Evolutionary conservation across 2,113 vertebrate species (phyloP).

Genomic region (Albula glossodonta): DNA sequence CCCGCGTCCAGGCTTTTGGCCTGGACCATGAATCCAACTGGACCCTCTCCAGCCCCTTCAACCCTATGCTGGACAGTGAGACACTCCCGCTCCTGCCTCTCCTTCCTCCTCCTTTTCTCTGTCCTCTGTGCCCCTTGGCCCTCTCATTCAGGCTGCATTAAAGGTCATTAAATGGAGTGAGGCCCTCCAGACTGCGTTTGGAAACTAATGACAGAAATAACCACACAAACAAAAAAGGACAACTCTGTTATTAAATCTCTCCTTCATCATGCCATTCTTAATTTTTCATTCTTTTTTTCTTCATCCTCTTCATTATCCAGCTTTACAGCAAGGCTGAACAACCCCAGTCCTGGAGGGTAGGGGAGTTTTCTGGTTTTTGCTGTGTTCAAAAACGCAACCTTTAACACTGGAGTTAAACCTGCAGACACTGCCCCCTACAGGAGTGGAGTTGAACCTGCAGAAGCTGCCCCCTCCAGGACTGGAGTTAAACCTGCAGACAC

Average conservation of each 20-base stretch:
- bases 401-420: too few species aligned
- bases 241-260: neutral
- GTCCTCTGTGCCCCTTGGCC: neutral
- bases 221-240: too few species aligned
- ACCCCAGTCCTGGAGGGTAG: too few species aligned
- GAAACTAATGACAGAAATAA: too few species aligned
- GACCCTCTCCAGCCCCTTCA: conserved; percentile 44
- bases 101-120: neutral
- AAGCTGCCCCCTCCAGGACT: too few species aligned
- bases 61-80: conserved; percentile 62
- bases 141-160: too few species aligned
- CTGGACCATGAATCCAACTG: conserved; percentile 49
- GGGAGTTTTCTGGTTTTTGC: neutral
- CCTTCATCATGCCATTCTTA: neutral
- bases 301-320: neutral
- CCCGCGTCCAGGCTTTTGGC: conserved; percentile 48
- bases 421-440: too few species aligned
- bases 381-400: neutral
- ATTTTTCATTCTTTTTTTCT: neutral
- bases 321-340: too few species aligned
- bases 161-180: too few species aligned
- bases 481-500: too few species aligned
- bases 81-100: neutral
- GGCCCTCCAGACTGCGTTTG: too few species aligned
- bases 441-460: too few species aligned